Evolutionary conservation across 2,797 vertebrate species (phyloP).

Genomic region (Siniperca scherzeri): DNA sequence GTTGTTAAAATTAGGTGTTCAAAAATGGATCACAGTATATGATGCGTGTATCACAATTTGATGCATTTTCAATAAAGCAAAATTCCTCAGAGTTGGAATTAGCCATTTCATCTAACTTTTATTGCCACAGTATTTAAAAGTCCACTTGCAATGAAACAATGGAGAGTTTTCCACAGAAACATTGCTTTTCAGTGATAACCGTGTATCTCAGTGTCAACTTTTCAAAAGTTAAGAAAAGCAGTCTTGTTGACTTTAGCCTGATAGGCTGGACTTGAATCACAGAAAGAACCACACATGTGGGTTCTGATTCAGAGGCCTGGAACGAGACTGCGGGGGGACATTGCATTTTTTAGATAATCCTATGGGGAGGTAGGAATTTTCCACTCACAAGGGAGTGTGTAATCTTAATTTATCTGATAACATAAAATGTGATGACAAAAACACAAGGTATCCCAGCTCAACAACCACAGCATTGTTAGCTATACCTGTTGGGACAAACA

Average conservation of each 20-base stretch:
- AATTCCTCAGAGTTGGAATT: background rate
- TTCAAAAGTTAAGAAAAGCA: background rate
- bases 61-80: background rate
- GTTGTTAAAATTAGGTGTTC: background rate
- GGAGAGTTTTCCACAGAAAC: background rate
- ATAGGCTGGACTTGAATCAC: too few species aligned
- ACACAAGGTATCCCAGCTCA: constrained; percentile 4
- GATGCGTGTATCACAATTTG: background rate
- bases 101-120: background rate
- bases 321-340: background rate
- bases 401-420: constrained; percentile 53
- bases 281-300: too few species aligned
- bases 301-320: constrained; percentile 29
- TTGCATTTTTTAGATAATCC: constrained; percentile 33
- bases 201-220: background rate
- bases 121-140: background rate
- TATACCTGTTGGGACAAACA: too few species aligned
- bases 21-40: background rate
- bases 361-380: constrained; percentile 16
- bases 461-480: constrained; percentile 10
- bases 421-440: constrained; percentile 29
- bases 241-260: background rate
- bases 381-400: constrained; percentile 17
- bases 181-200: background rate
- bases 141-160: background rate